Percentiles rank a stretch among this genome's conserved stretches.
phyloP scores from a whole-genome alignment of 2,113 vertebrate genomes.

The Tachycineta bicolor region DNA sequence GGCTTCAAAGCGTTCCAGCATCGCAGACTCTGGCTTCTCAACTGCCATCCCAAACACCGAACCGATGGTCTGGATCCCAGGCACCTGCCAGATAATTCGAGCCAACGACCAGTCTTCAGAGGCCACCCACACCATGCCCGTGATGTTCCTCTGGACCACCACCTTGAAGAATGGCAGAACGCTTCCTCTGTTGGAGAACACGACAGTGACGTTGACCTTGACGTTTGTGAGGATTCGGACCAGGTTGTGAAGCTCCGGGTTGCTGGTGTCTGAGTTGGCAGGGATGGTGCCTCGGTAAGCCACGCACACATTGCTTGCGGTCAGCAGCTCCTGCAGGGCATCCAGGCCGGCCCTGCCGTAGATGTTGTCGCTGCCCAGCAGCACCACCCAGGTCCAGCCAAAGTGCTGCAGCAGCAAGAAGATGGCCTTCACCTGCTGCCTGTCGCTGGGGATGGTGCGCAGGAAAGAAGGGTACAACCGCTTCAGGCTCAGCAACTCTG shows the following conservation, averaged over 20 bases:
- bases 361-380: slow-evolving; percentile 70
- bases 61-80: slow-evolving; percentile 73
- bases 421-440: slow-evolving; percentile 74
- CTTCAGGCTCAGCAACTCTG: slow-evolving; percentile 70
- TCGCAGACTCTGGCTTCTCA: neutral
- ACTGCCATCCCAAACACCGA: slow-evolving; percentile 78
- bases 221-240: slow-evolving; percentile 24
- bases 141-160: slow-evolving; percentile 75
- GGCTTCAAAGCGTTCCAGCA: slow-evolving; percentile 70
- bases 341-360: slow-evolving; percentile 66
- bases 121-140: slow-evolving; percentile 83
- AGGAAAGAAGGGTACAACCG: slow-evolving; percentile 79
- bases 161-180: slow-evolving; percentile 67
- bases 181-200: slow-evolving; percentile 24
- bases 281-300: slow-evolving; percentile 72
- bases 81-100: slow-evolving; percentile 26
- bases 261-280: accelerated
- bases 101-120: slow-evolving; percentile 79
- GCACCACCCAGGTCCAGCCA: slow-evolving; percentile 83
- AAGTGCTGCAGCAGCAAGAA: slow-evolving; percentile 75
- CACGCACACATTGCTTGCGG: slow-evolving; percentile 60
- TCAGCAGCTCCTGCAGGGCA: slow-evolving; percentile 63
- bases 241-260: neutral
- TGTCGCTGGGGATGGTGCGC: slow-evolving; percentile 79
- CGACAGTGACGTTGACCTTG: slow-evolving; percentile 43